A percentile compares a stretch with the other conserved stretches of the same genome.
These are phyloP conservation scores for Leptopterna dolabrata DNA, from an alignment of 2,888 invertebrate species.

Conservation along the genomic window DNA sequence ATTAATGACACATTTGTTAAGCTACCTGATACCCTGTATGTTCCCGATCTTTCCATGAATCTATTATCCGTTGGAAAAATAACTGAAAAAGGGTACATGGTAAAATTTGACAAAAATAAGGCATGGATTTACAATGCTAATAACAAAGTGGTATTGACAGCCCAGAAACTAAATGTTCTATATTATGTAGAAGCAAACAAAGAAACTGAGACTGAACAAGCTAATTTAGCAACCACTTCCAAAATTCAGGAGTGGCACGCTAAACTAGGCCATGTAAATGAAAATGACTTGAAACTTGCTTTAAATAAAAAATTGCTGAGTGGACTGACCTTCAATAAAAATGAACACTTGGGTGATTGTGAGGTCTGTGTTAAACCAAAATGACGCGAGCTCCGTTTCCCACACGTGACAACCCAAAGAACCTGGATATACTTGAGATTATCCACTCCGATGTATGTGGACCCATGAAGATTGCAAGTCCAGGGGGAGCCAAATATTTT, in stretches of 20 bases:
- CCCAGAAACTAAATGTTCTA: background rate
- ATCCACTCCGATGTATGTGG: conserved; percentile 62
- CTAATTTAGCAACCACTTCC: background rate
- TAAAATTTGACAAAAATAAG: conserved; percentile 27
- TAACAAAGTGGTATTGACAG: background rate
- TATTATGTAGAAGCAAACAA: background rate
- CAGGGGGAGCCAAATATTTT: conserved; percentile 61
- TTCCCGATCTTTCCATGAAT: conserved; percentile 41
- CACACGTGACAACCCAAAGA: background rate
- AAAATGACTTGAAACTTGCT: conserved; percentile 34
- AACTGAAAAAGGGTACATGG: conserved; percentile 39
- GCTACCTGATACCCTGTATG: conserved; percentile 37
- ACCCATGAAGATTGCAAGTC: conserved; percentile 60
- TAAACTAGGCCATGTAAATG: conserved; percentile 28
- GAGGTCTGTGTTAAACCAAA: conserved; percentile 45
- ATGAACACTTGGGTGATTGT: conserved; percentile 21
- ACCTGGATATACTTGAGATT: conserved; percentile 59
- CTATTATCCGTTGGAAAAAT: conserved; percentile 47
- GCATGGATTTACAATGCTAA: conserved; percentile 4
- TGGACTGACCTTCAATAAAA: conserved; percentile 42
- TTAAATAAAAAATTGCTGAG: background rate
- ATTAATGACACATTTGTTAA: conserved; percentile 10
- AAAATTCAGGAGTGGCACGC: conserved; percentile 39
- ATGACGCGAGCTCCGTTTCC: conserved; percentile 37
- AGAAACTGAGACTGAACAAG: background rate